Base-by-base conservation (phyloP, 2,888 invertebrate species). In the Dichetophora obliterata region DNA sequence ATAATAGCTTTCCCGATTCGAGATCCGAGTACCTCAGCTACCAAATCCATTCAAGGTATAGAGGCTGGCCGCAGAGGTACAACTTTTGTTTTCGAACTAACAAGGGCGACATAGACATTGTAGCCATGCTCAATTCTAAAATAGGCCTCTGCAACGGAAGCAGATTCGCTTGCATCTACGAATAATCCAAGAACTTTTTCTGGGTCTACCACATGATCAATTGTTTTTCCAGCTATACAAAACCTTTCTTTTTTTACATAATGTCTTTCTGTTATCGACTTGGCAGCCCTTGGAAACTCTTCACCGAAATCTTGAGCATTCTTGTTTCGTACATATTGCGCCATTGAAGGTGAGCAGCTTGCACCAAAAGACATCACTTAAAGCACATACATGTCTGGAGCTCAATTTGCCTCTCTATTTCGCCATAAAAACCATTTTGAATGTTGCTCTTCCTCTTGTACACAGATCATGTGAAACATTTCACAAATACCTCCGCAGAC, bases 211-310 rank as follows among this genome's bases (percentile, higher is more conserved):
- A 81, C 82, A 66, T 82, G 79, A 52, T 81, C 78, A 19, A 77
- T 76, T 1, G 82, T 79, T 34, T 83, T 75, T 3, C 78, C 78
- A 48, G 83, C 83, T 31, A 4, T 31, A 31, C 31, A 31, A 31
- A 52, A 82, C 81, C 19, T 85, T 57, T 72, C 82, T 81, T 34
- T 85, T 84, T 59, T 86, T 66, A 85, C 82, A 59, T 85, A 81
- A 63, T 82, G 80, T n/a, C 78, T 71, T 54, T 72, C 54, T 5
- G 24, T 19, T 19, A 81, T 81, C 9, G 76, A 79, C 16, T 80
- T 77, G 1, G 24, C 76, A n/a, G 81, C 81, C 72, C 75, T 57
- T 3, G 80, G 80, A 75, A 73, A 82, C 52, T 80, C 31, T 31
- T 3, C 5, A 5, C 3, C 31, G 31, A 31, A 5, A 4, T 31